Evolutionary conservation across 2,888 invertebrate species (phyloP).

Genomic region (Hirtodrosophila cameraria): DNA sequence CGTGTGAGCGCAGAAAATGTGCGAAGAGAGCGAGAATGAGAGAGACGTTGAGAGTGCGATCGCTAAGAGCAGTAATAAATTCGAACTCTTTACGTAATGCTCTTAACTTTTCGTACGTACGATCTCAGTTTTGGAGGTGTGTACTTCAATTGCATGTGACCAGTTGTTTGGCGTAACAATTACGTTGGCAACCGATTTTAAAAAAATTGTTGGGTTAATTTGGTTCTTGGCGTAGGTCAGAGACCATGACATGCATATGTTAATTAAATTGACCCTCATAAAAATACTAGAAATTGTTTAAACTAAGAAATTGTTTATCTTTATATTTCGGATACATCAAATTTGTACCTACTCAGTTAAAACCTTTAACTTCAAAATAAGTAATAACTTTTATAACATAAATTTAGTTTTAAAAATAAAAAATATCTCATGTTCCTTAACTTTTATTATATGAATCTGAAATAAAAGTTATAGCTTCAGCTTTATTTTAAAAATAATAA

Average conservation of each 20-base stretch:
- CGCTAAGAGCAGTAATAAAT: conserved; percentile 3
- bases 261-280: conserved; percentile 19
- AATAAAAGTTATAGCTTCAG: no score
- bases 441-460: no score
- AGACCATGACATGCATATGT: conserved; percentile 43
- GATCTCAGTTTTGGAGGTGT: conserved; percentile 35
- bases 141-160: conserved; percentile 7
- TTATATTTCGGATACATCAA: no score
- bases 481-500: no score
- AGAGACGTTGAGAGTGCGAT: neutral
- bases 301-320: no score
- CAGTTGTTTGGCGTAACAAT: conserved; percentile 14
- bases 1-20: neutral
- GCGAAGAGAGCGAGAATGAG: neutral
- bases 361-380: no score
- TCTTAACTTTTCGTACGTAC: conserved; percentile 25
- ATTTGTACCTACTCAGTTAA: no score
- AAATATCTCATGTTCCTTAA: no score
- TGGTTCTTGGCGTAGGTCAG: conserved; percentile 54
- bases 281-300: neutral
- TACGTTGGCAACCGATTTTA: conserved; percentile 23
- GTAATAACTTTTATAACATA: no score
- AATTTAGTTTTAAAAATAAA: no score
- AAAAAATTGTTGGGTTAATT: conserved; percentile 25
- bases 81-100: conserved; percentile 3